Evolutionary conservation across 53 echinoderm and acorn worm species (phyloP).

Genomic region (Crossaster papposus): DNA sequence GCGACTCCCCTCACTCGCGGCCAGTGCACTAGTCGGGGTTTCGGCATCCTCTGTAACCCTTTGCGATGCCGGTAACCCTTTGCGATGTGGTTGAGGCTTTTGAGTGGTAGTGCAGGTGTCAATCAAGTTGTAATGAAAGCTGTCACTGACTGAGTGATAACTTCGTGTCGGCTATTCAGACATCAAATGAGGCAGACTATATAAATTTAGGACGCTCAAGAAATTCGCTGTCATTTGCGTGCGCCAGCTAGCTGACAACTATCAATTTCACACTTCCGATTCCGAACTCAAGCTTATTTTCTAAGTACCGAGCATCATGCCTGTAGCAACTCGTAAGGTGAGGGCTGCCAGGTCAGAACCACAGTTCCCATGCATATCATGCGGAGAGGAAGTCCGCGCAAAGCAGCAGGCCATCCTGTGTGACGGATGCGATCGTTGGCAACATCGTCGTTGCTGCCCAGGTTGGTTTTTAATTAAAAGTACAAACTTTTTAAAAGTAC

Average conservation of each 20-base stretch:
- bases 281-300: no score
- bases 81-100: neutral
- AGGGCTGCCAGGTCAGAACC: neutral
- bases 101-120: neutral
- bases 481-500: no score
- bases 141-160: neutral
- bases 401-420: neutral
- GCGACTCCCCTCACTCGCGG: no score
- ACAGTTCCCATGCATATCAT: neutral
- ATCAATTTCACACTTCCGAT: neutral
- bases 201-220: neutral
- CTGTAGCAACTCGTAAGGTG: neutral
- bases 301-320: neutral
- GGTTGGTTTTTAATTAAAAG: neutral
- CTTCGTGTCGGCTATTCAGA: neutral
- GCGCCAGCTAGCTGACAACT: neutral
- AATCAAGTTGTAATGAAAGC: neutral
- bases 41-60: no score
- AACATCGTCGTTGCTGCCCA: constrained; percentile 6
- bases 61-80: neutral
- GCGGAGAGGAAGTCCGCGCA: no score
- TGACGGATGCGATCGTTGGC: constrained; percentile 1
- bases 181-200: no score
- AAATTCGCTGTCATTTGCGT: neutral
- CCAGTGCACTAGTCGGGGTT: no score